Base-by-base conservation (phyloP, 35 echinoderm and acorn worm genomes). In the Holothuria glaberrima region DNA sequence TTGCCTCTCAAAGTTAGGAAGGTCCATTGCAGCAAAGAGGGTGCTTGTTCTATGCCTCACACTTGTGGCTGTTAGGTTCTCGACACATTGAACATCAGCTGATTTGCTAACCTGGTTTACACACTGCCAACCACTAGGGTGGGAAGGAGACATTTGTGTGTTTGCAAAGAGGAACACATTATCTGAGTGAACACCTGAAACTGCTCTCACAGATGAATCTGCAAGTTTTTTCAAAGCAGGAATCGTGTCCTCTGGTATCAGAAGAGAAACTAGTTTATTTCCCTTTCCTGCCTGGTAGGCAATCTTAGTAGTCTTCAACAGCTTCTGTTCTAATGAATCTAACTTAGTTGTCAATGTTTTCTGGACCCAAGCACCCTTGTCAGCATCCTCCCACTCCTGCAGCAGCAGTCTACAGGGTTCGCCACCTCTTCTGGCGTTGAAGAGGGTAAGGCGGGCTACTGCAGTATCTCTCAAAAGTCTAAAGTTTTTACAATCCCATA, bases 11-110 rank as follows among this genome's bases (percentile, higher is more conserved):
- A 52, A 48, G 36, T 88, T 48, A 22, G 64, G 12, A 20, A 73
- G n/a, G 70, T 88, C 63, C 86, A 72, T 70, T 20, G 66, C 61
- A 71, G 66, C 62, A 68, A 88, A 68, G 22, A 62, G 28, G 26
- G 86, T 70, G 44, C 86, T 88, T 3, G 61, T 70, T 27, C 34
- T 41, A 34, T 88, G 86, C 9, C 86, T 48, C 2, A 70, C 66
- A 33, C 61, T 88, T 50, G 86, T 88, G n/a, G 86, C 86, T 70
- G 86, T 88, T 65, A 88, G 22, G 24, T 70, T 88, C 35, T 88
- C 41, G 10, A 48, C 29, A 64, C 61, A 63, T 66, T 86, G 54
- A 41, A 88, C 64, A 30, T 16, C 68, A 27, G 62, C 45, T 73
- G n/a, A 59, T 48, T 78, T 78, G 9, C 59, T 58, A 30, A 87